Base-by-base conservation (phyloP, 2,113 vertebrate genomes). In the Motacilla tschutschensis region DNA sequence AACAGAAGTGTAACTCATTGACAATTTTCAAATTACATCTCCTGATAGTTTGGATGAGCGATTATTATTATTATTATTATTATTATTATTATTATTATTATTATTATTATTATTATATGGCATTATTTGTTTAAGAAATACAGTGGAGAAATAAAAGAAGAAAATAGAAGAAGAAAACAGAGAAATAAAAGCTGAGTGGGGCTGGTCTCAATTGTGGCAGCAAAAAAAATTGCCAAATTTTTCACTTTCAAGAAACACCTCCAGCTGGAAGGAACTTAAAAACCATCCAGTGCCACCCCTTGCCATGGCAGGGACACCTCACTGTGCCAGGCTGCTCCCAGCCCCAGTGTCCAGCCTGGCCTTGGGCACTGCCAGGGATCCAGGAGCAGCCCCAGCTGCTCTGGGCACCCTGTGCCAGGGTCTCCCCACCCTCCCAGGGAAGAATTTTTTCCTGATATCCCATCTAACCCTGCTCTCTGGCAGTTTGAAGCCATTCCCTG, bases 381-480 rank as follows among this genome's bases (percentile, higher is more conserved):
- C 55, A 70, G 63, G 63, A 33, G 40, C 71, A 84, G 46, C 71
- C 63, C 2, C 72, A 84, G 40, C 72, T 60, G 3, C 11, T 54
- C 63, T 69, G 54, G 54, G 25, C 31, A 69, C 6, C 20, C 77
- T 44, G 17, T 5, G 5, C 59, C 80, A 83, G 70, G 11, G 14
- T 14, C 36, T 58, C 1, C 5, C 24, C 40, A 69, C 33, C 20
- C 54, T 76, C 2, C 1, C 17, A 62, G 17, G 29, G 20, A 54
- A 5, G 1, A 3, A 17, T 76, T 67, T 2, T 9, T 53, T 6
- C 35, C 55, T 3, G 1, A 15, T 4, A 35, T 10, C 8, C 6
- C 2, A 48, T 22, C 31, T 8, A 31, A 1, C 7, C 20, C 17
- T 0, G 0, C 5, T 0, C 35, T 55, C 14, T 16, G 14, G 9